A percentile compares a stretch with the other conserved stretches of the same genome.
phyloP scores from a whole-genome alignment of 2,888 invertebrate species.

The Melanophora roralis region DNA sequence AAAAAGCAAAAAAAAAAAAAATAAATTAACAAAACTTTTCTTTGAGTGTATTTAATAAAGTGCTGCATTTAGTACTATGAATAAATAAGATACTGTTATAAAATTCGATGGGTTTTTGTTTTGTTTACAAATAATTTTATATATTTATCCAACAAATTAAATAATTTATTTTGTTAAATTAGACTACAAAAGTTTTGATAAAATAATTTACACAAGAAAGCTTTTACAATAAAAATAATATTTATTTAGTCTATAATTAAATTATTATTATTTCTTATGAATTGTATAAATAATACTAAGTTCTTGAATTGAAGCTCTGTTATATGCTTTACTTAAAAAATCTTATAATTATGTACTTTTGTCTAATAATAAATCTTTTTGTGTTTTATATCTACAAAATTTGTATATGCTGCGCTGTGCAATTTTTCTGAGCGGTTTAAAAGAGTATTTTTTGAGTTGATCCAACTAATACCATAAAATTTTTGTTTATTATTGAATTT shows the following conservation, averaged over 20 bases:
- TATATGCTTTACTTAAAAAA: conserved; percentile 12
- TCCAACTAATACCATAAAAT: conserved; percentile 12
- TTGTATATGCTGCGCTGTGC: conserved; percentile 50
- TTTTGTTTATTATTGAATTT: too few species aligned
- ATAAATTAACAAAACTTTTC: background rate
- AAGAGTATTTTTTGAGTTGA: conserved; percentile 18
- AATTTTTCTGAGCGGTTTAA: conserved; percentile 45
- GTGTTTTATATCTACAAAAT: conserved; percentile 54
- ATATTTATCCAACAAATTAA: too few species aligned
- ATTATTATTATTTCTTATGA: background rate
- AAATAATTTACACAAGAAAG: conserved; percentile 7
- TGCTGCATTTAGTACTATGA: background rate
- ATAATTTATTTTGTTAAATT: too few species aligned
- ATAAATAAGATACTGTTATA: conserved; percentile 18
- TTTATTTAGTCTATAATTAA: conserved; percentile 3
- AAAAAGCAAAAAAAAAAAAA: background rate
- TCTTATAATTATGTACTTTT: conserved; percentile 1
- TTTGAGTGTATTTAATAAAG: background rate
- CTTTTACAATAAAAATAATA: conserved; percentile 30
- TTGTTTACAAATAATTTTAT: background rate
- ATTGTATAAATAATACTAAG: conserved; percentile 1
- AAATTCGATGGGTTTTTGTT: conserved; percentile 44
- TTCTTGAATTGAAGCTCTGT: conserved; percentile 42
- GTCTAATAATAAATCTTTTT: conserved; percentile 28
- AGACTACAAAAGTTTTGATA: too few species aligned